These are phyloP conservation scores for Psophia crepitans DNA, from an alignment of 2,113 vertebrate genomes.

Conservation along the genomic window DNA sequence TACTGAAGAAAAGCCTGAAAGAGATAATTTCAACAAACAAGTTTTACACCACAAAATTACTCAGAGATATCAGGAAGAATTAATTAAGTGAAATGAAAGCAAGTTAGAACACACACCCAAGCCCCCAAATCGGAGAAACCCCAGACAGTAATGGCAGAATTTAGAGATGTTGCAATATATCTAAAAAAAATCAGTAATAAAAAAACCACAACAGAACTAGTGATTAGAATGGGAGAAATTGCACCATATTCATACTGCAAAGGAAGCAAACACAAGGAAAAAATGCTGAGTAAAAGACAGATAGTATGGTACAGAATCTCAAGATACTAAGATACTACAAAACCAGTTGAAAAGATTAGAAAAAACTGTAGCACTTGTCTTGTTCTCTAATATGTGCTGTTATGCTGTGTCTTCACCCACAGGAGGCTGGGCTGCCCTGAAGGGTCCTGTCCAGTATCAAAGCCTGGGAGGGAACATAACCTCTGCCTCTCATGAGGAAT, in stretches of 20 bases:
- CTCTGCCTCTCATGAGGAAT: background rate
- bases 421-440: background rate
- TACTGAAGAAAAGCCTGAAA: background rate
- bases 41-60: background rate
- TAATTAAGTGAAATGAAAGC: background rate
- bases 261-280: background rate
- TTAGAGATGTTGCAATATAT: background rate
- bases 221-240: background rate
- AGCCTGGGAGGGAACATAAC: background rate
- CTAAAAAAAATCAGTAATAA: background rate
- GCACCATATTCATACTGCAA: background rate
- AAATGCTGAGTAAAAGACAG: background rate
- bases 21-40: background rate
- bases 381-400: accelerated
- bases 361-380: no score
- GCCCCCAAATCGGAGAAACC: background rate
- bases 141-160: background rate
- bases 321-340: background rate
- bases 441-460: background rate
- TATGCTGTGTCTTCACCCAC: background rate
- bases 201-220: background rate
- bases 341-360: background rate
- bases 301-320: background rate
- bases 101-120: background rate
- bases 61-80: background rate